Evolutionary conservation across 2,888 invertebrate species (phyloP).

Genomic region (Erebia palarica): DNA sequence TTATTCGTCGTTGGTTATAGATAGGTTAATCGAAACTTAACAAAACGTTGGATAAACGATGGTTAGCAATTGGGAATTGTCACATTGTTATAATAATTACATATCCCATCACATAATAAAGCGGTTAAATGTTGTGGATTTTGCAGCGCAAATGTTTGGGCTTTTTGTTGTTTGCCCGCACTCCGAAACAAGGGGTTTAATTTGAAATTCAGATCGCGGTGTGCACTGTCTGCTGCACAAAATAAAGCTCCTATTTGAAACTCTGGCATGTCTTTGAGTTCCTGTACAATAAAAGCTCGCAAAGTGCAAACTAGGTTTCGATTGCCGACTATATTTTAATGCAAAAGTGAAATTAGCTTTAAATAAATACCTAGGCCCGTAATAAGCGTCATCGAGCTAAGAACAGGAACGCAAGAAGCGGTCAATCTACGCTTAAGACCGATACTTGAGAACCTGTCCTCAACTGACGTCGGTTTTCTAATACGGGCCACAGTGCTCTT

Average conservation of each 20-base stretch:
- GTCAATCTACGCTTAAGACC: too few species aligned
- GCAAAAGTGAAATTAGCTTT: not conserved
- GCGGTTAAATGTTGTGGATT: slow-evolving; percentile 8
- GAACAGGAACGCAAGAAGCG: too few species aligned
- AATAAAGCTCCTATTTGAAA: slow-evolving; percentile 17
- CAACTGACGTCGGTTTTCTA: too few species aligned
- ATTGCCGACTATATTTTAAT: slow-evolving; percentile 1
- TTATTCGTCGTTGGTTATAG: too few species aligned
- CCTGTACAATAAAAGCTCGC: slow-evolving; percentile 2
- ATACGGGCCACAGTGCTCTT: too few species aligned
- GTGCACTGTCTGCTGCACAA: slow-evolving; percentile 13
- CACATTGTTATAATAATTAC: slow-evolving; percentile 19
- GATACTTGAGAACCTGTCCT: too few species aligned
- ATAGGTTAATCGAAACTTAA: not conserved
- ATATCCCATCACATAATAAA: slow-evolving; percentile 13
- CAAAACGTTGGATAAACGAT: not conserved
- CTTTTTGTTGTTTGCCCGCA: slow-evolving; percentile 12
- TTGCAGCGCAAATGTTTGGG: slow-evolving; percentile 15
- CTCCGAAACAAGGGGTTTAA: slow-evolving; percentile 18
- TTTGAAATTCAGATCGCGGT: slow-evolving; percentile 23
- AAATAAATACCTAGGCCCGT: not conserved
- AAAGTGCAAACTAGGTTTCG: slow-evolving; percentile 3
- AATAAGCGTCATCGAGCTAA: too few species aligned
- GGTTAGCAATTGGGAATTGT: not conserved
- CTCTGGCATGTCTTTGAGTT: slow-evolving; percentile 8